Base-by-base conservation (phyloP, 2,797 vertebrate genomes). In the Rallus crepitans region DNA sequence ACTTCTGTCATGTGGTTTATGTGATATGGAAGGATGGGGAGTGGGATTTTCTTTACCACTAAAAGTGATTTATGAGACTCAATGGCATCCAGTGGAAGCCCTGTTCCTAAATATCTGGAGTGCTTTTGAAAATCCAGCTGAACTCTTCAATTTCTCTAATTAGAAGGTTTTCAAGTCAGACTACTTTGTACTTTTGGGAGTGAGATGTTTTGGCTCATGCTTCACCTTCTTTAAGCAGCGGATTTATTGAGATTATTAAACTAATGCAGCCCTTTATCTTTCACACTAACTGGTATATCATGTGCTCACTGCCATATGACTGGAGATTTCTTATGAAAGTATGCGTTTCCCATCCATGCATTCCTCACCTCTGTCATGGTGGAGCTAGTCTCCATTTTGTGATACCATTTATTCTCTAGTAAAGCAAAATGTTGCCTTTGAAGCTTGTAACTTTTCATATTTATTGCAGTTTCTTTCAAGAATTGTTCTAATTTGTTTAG, bases 71-170 rank as follows among this genome's bases (percentile, higher is more conserved):
- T 82, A n/a, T 73, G 20, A 70, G 42, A 87, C 53, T n/a, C 57
- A 56, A 8, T 60, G 30, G 11, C 37, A 82, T 73, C 20, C 1
- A 2, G 28, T 60, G 53, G 18, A 17, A 87, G 6, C 23, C n/a
- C 15, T 15, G 23, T 56, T 82, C 48, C 68, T 91, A 77, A 70
- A 70, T 91, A 82, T 40, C 39, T 80, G 79, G 84, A 94, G 78
- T 89, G 89, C 52, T 89, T 93, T 85, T 79, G 80, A 92, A 96
- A 93, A 73, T 63, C 42, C 28, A 48, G 6, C 19, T 73, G 72
- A 95, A 68, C 31, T 19, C 77, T 85, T 88, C 40, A 31, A 4
- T 81, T 83, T 93, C 50, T 86, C 39, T 85, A 55, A 94, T 90
- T 75, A 85, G 42, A 91, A 85, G 8, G 24, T 87, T 94, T 88